phyloP scores from a whole-genome alignment of 2,113 vertebrate species.

The Gallinago jamesoni region DNA sequence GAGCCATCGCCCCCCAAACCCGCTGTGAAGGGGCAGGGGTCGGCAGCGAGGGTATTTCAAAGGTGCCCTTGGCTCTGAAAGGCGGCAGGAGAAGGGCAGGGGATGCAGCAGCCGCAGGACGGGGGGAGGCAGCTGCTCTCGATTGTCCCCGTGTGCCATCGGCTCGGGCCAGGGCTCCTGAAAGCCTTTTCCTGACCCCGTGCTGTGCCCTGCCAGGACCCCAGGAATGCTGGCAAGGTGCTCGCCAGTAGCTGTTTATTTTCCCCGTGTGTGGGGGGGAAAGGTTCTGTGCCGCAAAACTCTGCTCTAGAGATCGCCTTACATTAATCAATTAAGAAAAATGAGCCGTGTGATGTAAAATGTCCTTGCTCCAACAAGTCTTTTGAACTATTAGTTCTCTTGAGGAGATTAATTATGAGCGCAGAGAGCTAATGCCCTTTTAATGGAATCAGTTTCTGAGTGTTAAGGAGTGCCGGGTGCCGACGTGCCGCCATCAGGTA shows the following conservation, averaged over 20 bases:
- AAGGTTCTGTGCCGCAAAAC: neutral
- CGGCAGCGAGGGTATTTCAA: rapidly evolving
- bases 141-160: neutral
- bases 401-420: conserved; percentile 76
- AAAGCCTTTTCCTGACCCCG: neutral
- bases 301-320: neutral
- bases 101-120: neutral
- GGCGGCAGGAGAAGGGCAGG: neutral
- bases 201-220: neutral
- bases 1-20: neutral
- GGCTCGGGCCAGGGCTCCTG: neutral
- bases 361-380: conserved; percentile 58
- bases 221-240: rapidly evolving
- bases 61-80: conserved; percentile 13
- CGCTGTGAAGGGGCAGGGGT: neutral
- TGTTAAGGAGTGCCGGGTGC: conserved; percentile 55
- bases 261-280: neutral
- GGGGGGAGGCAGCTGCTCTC: conserved; percentile 20
- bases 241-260: neutral
- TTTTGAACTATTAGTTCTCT: conserved; percentile 74
- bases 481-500: conserved; percentile 33
- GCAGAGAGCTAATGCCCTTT: conserved; percentile 70
- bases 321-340: conserved; percentile 78
- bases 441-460: conserved; percentile 76
- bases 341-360: conserved; percentile 69